Evolutionary conservation across 53 echinoderm and acorn worm genomes (phyloP), one percentile per base, ranked within the genome.

Genomic region (Paelopatides confundens): DNA sequence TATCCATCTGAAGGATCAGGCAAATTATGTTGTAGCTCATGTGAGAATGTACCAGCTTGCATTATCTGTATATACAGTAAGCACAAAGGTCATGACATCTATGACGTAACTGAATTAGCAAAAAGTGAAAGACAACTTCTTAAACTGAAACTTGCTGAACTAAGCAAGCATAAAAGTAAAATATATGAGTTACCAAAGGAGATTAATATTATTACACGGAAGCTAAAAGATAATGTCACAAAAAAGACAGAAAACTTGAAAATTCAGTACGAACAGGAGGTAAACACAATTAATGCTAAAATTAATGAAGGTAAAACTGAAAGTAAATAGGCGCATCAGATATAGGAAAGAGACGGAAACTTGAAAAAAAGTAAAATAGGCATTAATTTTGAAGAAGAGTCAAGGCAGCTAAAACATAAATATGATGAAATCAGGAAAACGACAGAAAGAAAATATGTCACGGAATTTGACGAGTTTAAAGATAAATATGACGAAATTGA

Each of bases 11-110:
- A 26, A 77, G 15, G 14, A 77, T 9, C 50, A 24, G 24, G 46
- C 77, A 0, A 77, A 15, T 31, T 77, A 14, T 77, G 77, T 49
- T 77, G 77, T 4, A 27, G 31, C 7, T 26, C 77, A 27, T 77
- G 77, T 29, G 23, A 26, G 6, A 77, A 77, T 50, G 3, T 77
- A 27, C 77, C 77, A 47, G 31, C 48, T 0, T 77, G 77, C 28
- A 23, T 49, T 3, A 39, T 50, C 0, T 77, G 77, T 77, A 77
- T 50, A 26, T 77, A 77, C 31, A 39, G 77, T 17, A 48, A 31
- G 15, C 77, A 77, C 51, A 50, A 77, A 49, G 77, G 77, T 50
- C 77, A 77, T 77, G 51, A 49, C 14, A 9, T 50, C 4, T 50
- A 49, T 31, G 77, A 77, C 7, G 51, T 77, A 15, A 47, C 27